These are phyloP conservation scores for Caranx melampygus DNA, from an alignment of 2,113 vertebrate species.

Conservation along the genomic window DNA sequence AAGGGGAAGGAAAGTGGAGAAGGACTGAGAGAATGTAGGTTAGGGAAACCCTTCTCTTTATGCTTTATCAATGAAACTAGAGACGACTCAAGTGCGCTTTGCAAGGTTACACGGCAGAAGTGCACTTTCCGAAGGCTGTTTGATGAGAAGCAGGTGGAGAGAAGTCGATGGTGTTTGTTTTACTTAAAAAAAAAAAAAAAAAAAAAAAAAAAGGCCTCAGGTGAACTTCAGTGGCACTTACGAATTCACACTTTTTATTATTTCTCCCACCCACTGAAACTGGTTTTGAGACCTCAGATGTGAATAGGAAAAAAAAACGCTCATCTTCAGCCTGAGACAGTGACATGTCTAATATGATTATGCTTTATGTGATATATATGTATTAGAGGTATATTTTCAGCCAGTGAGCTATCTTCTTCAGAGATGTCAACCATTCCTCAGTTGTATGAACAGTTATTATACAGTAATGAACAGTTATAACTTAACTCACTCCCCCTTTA, in stretches of 20 bases:
- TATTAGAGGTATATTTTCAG: slow-evolving; percentile 81
- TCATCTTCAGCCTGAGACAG: slow-evolving; percentile 63
- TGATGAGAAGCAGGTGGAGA: slow-evolving; percentile 35
- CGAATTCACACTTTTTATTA: slow-evolving; percentile 47
- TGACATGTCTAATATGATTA: slow-evolving; percentile 71
- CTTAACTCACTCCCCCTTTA: slow-evolving; percentile 54
- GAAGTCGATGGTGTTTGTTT: slow-evolving; percentile 56
- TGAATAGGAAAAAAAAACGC: slow-evolving; percentile 63
- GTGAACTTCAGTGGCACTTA: slow-evolving; percentile 76
- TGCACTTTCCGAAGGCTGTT: slow-evolving; percentile 68
- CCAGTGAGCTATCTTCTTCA: slow-evolving; percentile 73
- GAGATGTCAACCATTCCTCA: slow-evolving; percentile 77
- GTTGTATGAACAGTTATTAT: slow-evolving; percentile 56
- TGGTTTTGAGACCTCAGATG: slow-evolving; percentile 61
- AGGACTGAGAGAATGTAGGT: slow-evolving; percentile 52
- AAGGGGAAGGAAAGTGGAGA: slow-evolving; percentile 33
- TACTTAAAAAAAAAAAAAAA: slow-evolving; percentile 26
- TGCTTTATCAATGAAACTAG: slow-evolving; percentile 55
- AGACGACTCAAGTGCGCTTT: slow-evolving; percentile 72
- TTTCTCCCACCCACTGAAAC: slow-evolving; percentile 49
- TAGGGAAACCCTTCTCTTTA: slow-evolving; percentile 46
- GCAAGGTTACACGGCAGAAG: slow-evolving; percentile 61
- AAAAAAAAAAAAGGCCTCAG: slow-evolving; percentile 67
- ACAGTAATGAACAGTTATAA: slow-evolving; percentile 44
- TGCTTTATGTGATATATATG: slow-evolving; percentile 77